Percentiles rank a stretch among this genome's conserved stretches.
Conservation (phyloP, 2,888 invertebrate genomes). For the Mimumesa dahlbomi region DNA sequence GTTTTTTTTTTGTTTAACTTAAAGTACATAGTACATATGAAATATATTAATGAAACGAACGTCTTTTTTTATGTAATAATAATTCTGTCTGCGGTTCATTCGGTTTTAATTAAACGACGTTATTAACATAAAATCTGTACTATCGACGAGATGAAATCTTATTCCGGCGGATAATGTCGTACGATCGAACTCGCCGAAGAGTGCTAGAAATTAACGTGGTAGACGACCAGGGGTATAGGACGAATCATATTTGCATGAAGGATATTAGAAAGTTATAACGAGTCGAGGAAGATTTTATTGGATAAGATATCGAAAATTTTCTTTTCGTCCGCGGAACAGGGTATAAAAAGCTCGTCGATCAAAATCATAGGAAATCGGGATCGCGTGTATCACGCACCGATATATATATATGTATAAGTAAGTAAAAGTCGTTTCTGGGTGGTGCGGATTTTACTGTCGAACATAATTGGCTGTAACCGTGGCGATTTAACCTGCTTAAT, state of each 20-base stretch:
- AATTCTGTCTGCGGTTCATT: slow-evolving; percentile 1
- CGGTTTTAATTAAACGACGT: slow-evolving; percentile 16
- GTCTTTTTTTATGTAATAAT: background rate
- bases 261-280: slow-evolving; percentile 7
- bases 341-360: background rate
- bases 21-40: too few species aligned
- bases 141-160: background rate
- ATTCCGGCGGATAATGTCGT: slow-evolving; percentile 14
- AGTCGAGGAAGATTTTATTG: background rate
- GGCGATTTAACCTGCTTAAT: slow-evolving; percentile 57
- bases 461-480: slow-evolving; percentile 66
- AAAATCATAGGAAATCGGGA: too few species aligned
- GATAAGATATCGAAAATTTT: background rate
- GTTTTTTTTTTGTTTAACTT: too few species aligned
- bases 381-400: slow-evolving; percentile 2
- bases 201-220: background rate
- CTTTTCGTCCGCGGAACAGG: background rate
- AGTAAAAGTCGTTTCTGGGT: slow-evolving; percentile 45
- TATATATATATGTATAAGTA: too few species aligned
- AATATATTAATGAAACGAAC: too few species aligned
- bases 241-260: slow-evolving; percentile 3
- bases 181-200: background rate
- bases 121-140: background rate
- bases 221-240: background rate
- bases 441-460: slow-evolving; percentile 57